Evolutionary conservation across 2,888 invertebrate species (phyloP).

Genomic region (Tetheella fluctuosa): DNA sequence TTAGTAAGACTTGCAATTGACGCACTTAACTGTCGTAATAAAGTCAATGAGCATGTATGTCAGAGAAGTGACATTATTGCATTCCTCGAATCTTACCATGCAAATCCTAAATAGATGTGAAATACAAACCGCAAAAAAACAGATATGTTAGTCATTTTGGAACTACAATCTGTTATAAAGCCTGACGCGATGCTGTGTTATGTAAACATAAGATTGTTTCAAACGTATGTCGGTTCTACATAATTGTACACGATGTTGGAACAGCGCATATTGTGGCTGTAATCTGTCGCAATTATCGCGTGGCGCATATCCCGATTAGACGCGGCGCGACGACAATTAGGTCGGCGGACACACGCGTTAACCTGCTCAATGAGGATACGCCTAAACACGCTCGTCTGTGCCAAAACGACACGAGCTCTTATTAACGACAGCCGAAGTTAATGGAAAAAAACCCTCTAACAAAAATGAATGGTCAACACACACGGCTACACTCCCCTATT

Average conservation of each 20-base stretch:
- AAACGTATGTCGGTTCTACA: conserved; percentile 22
- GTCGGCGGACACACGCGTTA: conserved; percentile 82
- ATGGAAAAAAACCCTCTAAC: conserved; percentile 59
- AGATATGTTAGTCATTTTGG: not conserved
- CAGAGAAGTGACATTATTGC: conserved; percentile 46
- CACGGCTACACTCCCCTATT: conserved; percentile 62
- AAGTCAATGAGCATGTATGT: conserved; percentile 61
- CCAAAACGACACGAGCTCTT: conserved; percentile 62
- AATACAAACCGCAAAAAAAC: not conserved
- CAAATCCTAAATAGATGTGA: not conserved
- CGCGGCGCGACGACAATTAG: conserved; percentile 80
- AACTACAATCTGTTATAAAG: not conserved
- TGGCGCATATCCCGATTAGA: conserved; percentile 83
- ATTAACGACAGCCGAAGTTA: conserved; percentile 63
- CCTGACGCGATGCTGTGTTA: not conserved
- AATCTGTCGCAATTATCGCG: conserved; percentile 81
- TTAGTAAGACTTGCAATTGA: conserved; percentile 79
- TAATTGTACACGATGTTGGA: conserved; percentile 25
- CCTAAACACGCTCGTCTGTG: conserved; percentile 73
- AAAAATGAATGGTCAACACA: conserved; percentile 64
- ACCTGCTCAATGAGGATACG: conserved; percentile 82
- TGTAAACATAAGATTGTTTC: conserved; percentile 14
- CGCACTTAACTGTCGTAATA: conserved; percentile 71
- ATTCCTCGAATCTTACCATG: conserved; percentile 29
- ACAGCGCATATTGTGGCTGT: conserved; percentile 45